phyloP scores from a whole-genome alignment of 2,888 invertebrate genomes.

The Mesorhabditis spiculigera region DNA sequence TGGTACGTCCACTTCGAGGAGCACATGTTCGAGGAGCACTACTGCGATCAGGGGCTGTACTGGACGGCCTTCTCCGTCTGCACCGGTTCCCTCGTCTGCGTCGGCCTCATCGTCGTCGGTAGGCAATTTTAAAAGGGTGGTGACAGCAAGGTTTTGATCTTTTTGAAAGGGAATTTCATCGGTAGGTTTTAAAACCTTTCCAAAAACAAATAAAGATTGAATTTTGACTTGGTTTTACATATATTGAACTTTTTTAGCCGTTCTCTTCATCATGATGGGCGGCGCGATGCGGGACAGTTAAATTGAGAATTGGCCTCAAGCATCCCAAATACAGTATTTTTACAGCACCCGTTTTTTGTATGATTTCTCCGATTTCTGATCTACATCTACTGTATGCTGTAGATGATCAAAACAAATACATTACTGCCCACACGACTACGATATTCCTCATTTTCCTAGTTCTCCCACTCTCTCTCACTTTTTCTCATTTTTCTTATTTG shows the following conservation, averaged over 20 bases:
- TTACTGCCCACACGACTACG: too few relatives aligned
- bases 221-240: background rate
- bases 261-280: background rate
- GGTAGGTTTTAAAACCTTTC: too few relatives aligned
- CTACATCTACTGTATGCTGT: too few relatives aligned
- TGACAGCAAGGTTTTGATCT: background rate
- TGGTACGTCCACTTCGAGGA: constrained; percentile 42
- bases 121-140: background rate
- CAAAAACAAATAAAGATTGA: background rate
- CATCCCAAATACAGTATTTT: too few relatives aligned
- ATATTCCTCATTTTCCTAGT: too few relatives aligned
- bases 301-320: background rate
- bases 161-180: too few relatives aligned
- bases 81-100: constrained; percentile 26
- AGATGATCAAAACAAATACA: too few relatives aligned
- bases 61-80: constrained; percentile 36
- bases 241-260: background rate
- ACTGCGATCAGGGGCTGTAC: constrained; percentile 40
- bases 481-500: too few relatives aligned
- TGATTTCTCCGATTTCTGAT: too few relatives aligned
- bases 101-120: background rate
- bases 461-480: too few relatives aligned
- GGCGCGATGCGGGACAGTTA: constrained; percentile 4
- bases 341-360: too few relatives aligned
- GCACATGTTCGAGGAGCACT: constrained; percentile 40